A percentile compares a stretch with the other conserved stretches of the same genome.
phyloP scores from a whole-genome alignment of 2,888 invertebrate species.

The Hanleya hanleyi region DNA sequence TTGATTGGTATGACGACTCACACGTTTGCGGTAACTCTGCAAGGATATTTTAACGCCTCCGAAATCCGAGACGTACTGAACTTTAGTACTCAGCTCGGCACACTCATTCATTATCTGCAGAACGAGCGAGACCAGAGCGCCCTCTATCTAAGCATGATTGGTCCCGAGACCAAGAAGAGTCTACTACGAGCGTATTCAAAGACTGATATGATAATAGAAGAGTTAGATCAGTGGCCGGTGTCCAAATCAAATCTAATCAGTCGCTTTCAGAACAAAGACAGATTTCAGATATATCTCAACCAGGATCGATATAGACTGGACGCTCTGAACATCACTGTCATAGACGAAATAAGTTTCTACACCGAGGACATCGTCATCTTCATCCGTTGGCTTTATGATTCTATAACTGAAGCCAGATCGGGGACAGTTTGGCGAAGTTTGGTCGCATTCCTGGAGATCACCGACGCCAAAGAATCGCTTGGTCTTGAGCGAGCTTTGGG shows the following conservation, averaged over 20 bases:
- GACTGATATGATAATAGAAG: slow-evolving; percentile 53
- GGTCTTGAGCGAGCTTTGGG: slow-evolving; percentile 62
- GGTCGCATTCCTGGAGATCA: slow-evolving; percentile 62
- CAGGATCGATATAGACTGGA: slow-evolving; percentile 58
- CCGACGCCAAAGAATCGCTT: slow-evolving; percentile 58
- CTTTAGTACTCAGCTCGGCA: slow-evolving; percentile 48
- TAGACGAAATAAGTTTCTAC: slow-evolving; percentile 62
- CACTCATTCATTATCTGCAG: slow-evolving; percentile 52
- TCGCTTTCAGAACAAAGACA: slow-evolving; percentile 51
- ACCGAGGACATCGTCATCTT: slow-evolving; percentile 57
- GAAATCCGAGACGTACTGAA: slow-evolving; percentile 28
- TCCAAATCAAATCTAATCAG: slow-evolving; percentile 30
- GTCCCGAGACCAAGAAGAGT: slow-evolving; percentile 55
- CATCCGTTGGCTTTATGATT: slow-evolving; percentile 62
- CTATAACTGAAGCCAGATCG: slow-evolving; percentile 71
- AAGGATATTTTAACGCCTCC: slow-evolving; percentile 16
- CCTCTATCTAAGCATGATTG: slow-evolving; percentile 55
- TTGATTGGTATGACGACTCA: slow-evolving; percentile 55
- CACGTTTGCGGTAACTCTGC: slow-evolving; percentile 39
- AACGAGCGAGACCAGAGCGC: slow-evolving; percentile 62
- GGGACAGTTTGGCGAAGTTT: slow-evolving; percentile 60
- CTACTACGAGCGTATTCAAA: slow-evolving; percentile 53
- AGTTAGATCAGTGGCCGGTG: slow-evolving; percentile 53
- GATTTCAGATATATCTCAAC: slow-evolving; percentile 50
- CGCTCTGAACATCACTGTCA: slow-evolving; percentile 46